Evolutionary conservation across 2,113 vertebrate genomes (phyloP).

Genomic region (Sinocyclocheilus anophthalmus): DNA sequence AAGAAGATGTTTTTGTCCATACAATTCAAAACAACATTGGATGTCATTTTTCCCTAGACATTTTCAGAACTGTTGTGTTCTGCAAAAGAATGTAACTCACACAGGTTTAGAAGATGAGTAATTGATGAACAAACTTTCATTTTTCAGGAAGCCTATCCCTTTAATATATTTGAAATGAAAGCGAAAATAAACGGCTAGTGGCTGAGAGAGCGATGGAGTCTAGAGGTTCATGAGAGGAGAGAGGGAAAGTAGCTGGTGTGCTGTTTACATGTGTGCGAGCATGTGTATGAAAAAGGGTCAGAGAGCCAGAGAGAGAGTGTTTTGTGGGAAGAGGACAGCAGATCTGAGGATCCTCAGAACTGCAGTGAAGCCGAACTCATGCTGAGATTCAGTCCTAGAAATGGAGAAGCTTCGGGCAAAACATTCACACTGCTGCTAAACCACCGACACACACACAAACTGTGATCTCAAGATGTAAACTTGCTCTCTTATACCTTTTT

Average conservation of each 20-base stretch:
- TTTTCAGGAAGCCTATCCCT: background rate
- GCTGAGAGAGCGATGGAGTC: background rate
- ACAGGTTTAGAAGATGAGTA: background rate
- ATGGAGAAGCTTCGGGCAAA: slow-evolving; percentile 37
- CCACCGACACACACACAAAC: slow-evolving; percentile 11
- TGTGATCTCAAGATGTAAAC: slow-evolving; percentile 3
- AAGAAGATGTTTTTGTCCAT: background rate
- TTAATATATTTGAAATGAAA: background rate
- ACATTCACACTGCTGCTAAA: slow-evolving; percentile 23
- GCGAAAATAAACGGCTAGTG: background rate
- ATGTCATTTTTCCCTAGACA: background rate
- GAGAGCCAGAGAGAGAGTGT: background rate
- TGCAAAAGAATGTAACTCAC: background rate
- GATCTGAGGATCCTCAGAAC: slow-evolving; percentile 20
- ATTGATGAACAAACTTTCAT: background rate
- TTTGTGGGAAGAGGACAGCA: slow-evolving; percentile 12
- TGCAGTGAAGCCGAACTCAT: slow-evolving; percentile 20
- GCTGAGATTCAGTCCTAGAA: slow-evolving; percentile 25
- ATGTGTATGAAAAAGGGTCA: slow-evolving; percentile 4
- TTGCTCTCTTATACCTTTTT: background rate
- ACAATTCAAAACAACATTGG: background rate
- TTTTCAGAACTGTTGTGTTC: background rate
- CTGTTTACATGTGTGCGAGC: background rate
- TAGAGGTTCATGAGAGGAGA: background rate
- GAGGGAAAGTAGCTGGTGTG: background rate